Conservation (phyloP, 2,797 vertebrate genomes). For the Mareca penelope region DNA sequence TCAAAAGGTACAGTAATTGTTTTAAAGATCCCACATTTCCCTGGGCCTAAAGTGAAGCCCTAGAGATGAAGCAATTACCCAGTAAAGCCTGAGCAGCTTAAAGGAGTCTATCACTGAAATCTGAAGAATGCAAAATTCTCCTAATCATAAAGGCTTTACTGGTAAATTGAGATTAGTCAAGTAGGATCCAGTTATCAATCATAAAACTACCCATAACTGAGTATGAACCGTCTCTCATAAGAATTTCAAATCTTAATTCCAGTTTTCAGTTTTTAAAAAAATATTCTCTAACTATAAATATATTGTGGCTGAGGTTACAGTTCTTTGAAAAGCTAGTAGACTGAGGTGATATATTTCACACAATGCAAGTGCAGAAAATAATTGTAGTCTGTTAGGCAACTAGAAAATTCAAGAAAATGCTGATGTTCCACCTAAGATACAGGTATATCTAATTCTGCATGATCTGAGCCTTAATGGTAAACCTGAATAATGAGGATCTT, state of each 20-base stretch:
- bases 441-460: background rate
- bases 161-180: conserved; percentile 17
- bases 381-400: background rate
- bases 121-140: conserved; percentile 18
- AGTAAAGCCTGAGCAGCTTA: background rate
- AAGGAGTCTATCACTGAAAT: background rate
- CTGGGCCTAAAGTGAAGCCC: background rate
- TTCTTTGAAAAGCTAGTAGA: background rate
- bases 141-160: background rate
- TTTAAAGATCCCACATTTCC: background rate
- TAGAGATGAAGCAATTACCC: background rate
- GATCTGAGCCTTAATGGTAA: background rate
- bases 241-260: conserved; percentile 29
- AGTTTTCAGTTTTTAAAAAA: background rate
- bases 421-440: background rate
- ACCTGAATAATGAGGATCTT: background rate
- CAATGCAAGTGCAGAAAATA: background rate
- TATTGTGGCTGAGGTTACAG: background rate
- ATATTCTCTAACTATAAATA: background rate
- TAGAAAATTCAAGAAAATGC: background rate
- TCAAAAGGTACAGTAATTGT: background rate
- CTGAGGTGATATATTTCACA: background rate
- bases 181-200: background rate
- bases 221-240: background rate
- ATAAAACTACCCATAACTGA: background rate